Percentiles rank a stretch among this genome's conserved stretches.
These are phyloP conservation scores for Chaetodon trifascialis DNA, from an alignment of 2,113 vertebrate species.

Conservation along the genomic window DNA sequence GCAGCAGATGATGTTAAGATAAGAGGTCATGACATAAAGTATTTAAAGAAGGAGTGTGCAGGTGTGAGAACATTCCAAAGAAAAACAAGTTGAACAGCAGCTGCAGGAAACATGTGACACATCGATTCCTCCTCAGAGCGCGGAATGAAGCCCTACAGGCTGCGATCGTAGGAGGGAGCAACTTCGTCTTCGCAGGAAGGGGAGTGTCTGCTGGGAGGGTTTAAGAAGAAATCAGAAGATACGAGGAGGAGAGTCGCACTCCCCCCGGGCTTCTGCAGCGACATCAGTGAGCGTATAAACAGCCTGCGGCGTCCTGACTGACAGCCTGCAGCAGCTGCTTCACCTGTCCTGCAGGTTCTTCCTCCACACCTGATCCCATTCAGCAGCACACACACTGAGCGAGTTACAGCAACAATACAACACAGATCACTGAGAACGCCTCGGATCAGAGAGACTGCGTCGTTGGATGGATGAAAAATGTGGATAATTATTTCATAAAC, in stretches of 20 bases:
- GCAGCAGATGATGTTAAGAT: not conserved
- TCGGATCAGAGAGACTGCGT: too few relatives aligned
- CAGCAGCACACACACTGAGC: not conserved
- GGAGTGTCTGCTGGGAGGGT: too few relatives aligned
- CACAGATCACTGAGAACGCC: not conserved
- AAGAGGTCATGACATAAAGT: not conserved
- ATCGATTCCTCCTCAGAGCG: too few relatives aligned
- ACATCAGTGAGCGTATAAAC: not conserved
- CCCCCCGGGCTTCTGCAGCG: not conserved
- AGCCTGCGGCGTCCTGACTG: not conserved
- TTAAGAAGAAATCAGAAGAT: too few relatives aligned
- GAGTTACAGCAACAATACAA: not conserved
- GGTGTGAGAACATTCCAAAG: not conserved
- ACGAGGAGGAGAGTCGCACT: not conserved
- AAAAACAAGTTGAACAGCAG: not conserved
- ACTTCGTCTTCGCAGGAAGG: not conserved
- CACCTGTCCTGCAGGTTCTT: slow-evolving; percentile 20
- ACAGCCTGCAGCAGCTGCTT: not conserved
- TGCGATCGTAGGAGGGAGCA: not conserved
- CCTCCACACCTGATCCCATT: not conserved
- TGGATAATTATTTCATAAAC: not conserved
- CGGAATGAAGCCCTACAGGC: slow-evolving; percentile 61
- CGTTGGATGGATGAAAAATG: not conserved
- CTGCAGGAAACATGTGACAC: not conserved
- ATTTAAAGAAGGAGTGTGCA: not conserved